Conservation (phyloP, 2,888 invertebrate species). For the Acleris literana region DNA sequence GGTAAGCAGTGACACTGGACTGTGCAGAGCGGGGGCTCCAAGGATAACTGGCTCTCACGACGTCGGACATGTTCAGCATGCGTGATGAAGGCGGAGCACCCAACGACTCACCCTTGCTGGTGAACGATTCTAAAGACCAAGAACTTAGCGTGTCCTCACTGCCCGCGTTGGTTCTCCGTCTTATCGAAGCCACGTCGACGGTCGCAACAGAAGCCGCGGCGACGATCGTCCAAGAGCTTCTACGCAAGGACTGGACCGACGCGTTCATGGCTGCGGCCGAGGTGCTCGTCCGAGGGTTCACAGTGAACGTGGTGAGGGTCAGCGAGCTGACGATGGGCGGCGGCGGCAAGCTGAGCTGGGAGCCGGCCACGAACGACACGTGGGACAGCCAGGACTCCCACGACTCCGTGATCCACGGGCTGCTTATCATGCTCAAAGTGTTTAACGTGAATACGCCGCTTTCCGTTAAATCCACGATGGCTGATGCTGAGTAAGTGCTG, state of each 20-base stretch:
- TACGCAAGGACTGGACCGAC: not conserved
- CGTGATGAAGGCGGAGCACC: too few relatives aligned
- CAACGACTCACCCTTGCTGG: slow-evolving; percentile 42
- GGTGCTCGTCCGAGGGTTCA: slow-evolving; percentile 47
- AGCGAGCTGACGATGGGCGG: not conserved
- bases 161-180: not conserved
- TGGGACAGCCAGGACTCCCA: slow-evolving; percentile 38
- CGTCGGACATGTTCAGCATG: slow-evolving; percentile 18
- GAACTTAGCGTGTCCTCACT: slow-evolving; percentile 45
- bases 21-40: slow-evolving; percentile 52
- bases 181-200: not conserved
- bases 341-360: not conserved
- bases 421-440: slow-evolving; percentile 59
- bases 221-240: not conserved
- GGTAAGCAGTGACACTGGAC: slow-evolving; percentile 51
- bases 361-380: not conserved
- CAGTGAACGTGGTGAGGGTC: slow-evolving; percentile 22
- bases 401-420: slow-evolving; percentile 60
- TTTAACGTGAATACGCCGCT: slow-evolving; percentile 40
- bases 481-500: not conserved
- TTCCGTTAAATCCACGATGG: not conserved
- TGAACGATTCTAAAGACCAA: slow-evolving; percentile 57
- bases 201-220: not conserved
- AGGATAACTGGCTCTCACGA: slow-evolving; percentile 47
- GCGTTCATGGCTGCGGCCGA: slow-evolving; percentile 14